Base-by-base conservation (phyloP, 2,113 vertebrate genomes). In the Hirundichthys speculiger region DNA sequence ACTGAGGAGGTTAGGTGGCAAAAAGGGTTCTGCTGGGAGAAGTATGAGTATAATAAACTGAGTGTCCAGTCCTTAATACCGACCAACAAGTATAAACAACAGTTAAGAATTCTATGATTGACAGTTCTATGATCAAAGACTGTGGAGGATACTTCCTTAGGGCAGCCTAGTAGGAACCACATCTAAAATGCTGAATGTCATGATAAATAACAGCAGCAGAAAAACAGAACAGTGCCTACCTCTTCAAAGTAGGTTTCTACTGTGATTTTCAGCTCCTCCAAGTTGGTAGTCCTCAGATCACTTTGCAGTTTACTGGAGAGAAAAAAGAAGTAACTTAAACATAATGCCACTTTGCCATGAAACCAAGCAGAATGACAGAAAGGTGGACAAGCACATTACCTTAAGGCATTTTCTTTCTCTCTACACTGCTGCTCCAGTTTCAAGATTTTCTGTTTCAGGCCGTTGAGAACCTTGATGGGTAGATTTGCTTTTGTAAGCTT, bases 401-500 rank as follows among this genome's bases (percentile, higher is more conserved):
- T 94, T 62, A 95, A 89, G 18, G 91, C 62, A 30, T 73, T 89
- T 78, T 96, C 96, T 85, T 96, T 96, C 74, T 98, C 95, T 82
- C 93, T 92, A 87, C 94, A 97, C 76, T 96, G 95, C 52, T 96
- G 94, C 77, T 99, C 96, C 57, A 98, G 85, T 82, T 93, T 95
- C 69, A 96, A 79, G 42, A 98, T 91, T 82, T 93, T 94, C 82
- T 96, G 95, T 69, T 95, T 98, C 43, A 98, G 92, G 49, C 94
- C 93, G 10, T 84, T 94, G 16, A 94, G 55, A 47, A 97, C 89
- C 97, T 99, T 82, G 20, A 83, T 8, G 74, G 50, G 75, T 1
- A 79, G 59, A 68, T 69, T 75, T 20, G 69, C n/a, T 71, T 69
- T 50, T 7, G 10, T 9, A 10, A 73, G 20, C 20, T 15, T n/a